Evolutionary conservation across 2,888 invertebrate genomes (phyloP).

Genomic region (Orchestes rusci): DNA sequence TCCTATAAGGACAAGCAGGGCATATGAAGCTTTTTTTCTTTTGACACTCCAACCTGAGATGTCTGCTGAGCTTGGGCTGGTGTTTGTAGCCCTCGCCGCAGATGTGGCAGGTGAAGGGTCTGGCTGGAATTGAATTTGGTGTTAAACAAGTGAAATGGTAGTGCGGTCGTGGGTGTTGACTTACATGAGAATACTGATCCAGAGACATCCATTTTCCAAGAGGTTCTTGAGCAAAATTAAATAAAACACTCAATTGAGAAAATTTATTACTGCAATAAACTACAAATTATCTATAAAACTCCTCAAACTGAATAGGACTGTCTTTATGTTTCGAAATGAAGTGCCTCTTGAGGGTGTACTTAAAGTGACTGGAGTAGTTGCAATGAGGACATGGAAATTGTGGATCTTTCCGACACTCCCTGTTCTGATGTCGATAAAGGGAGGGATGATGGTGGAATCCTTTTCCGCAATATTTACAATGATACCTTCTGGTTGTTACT

Average conservation of each 20-base stretch:
- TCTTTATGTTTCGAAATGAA: slow-evolving; percentile 8
- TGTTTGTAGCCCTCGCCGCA: slow-evolving; percentile 29
- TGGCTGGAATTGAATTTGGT: no score
- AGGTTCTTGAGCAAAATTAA: no score
- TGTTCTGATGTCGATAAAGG: slow-evolving; percentile 29
- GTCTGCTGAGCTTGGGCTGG: slow-evolving; percentile 28
- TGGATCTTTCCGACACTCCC: slow-evolving; percentile 34
- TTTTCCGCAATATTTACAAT: slow-evolving; percentile 34
- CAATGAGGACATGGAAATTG: slow-evolving; percentile 43
- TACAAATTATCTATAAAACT: no score
- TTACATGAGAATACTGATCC: no score
- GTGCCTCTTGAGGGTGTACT: slow-evolving; percentile 71
- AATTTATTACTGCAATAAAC: no score
- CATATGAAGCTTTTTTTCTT: slow-evolving; percentile 17
- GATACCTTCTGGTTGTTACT: slow-evolving; percentile 41
- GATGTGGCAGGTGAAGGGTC: slow-evolving; percentile 9
- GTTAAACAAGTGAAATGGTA: no score
- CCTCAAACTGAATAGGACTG: no score
- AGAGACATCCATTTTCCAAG: no score
- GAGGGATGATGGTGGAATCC: slow-evolving; percentile 23
- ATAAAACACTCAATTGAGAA: no score
- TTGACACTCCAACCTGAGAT: slow-evolving; percentile 27
- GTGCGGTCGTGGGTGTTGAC: no score
- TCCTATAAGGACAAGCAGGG: slow-evolving; percentile 10
- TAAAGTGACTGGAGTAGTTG: slow-evolving; percentile 66